Percentiles rank a stretch among this genome's conserved stretches.
These are phyloP conservation scores for Scaptomyza reducta DNA, from an alignment of 2,888 invertebrate species.

Conservation along the genomic window DNA sequence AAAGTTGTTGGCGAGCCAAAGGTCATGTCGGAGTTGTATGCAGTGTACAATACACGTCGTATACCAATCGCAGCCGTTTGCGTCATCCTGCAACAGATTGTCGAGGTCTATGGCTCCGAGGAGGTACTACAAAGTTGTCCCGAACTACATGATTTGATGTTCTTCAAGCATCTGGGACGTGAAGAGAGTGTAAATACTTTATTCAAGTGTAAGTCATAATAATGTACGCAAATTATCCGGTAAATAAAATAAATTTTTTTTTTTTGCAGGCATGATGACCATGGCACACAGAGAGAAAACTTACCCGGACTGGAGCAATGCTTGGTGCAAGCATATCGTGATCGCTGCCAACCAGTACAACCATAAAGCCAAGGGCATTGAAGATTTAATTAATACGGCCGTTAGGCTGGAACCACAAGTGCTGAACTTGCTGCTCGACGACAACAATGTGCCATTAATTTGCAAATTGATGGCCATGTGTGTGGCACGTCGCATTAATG, in stretches of 20 bases:
- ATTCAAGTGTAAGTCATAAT: conserved; percentile 84
- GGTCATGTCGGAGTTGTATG: conserved; percentile 70
- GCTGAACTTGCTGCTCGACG: background rate
- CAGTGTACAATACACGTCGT: conserved; percentile 50
- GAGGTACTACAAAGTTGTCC: conserved; percentile 64
- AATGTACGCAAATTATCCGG: too few relatives aligned
- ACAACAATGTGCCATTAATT: conserved; percentile 71
- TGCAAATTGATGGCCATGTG: conserved; percentile 82
- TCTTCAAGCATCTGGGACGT: conserved; percentile 68
- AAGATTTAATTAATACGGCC: conserved; percentile 2
- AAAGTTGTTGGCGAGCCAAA: conserved; percentile 64
- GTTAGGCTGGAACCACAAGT: background rate
- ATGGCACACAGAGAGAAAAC: conserved; percentile 3
- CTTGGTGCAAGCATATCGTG: conserved; percentile 9
- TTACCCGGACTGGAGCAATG: conserved; percentile 4
- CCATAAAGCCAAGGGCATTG: conserved; percentile 2
- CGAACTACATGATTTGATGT: conserved; percentile 65
- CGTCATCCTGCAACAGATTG: conserved; percentile 74
- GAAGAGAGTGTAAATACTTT: conserved; percentile 85
- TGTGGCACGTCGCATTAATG: conserved; percentile 82
- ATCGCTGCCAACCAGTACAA: conserved; percentile 1
- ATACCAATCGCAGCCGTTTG: conserved; percentile 72
- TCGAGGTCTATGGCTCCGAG: conserved; percentile 69
- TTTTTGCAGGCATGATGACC: conserved; percentile 4
- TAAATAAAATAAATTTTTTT: background rate